These are phyloP conservation scores for Hylaea fasciaria DNA, from an alignment of 2,888 invertebrate species.

Conservation along the genomic window DNA sequence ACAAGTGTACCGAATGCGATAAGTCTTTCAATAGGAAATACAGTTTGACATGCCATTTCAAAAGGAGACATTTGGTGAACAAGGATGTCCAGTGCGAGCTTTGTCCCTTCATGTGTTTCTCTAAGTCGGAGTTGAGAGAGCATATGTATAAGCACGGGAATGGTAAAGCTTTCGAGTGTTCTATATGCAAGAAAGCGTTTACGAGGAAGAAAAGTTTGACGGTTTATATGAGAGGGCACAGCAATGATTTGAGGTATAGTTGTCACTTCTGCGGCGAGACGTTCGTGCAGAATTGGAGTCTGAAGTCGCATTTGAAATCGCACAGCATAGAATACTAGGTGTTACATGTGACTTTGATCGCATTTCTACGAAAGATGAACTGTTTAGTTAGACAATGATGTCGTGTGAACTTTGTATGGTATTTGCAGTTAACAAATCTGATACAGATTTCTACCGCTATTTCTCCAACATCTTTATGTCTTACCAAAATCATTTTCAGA, in stretches of 20 bases:
- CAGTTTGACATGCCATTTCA: slow-evolving; percentile 67
- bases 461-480: no score
- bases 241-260: slow-evolving; percentile 50
- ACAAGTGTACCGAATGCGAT: slow-evolving; percentile 71
- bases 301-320: slow-evolving; percentile 50
- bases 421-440: no score
- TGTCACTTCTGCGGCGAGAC: slow-evolving; percentile 52
- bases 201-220: slow-evolving; percentile 49
- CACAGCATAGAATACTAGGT: slow-evolving; percentile 12
- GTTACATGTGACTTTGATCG: no score
- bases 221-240: slow-evolving; percentile 56
- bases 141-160: slow-evolving; percentile 46
- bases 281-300: slow-evolving; percentile 58
- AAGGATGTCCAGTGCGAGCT: slow-evolving; percentile 52
- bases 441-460: no score
- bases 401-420: no score
- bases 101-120: slow-evolving; percentile 65
- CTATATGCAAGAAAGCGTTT: slow-evolving; percentile 63
- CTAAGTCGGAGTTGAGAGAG: slow-evolving; percentile 64
- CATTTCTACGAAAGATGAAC: no score
- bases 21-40: slow-evolving; percentile 60
- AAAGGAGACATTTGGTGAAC: slow-evolving; percentile 68
- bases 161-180: slow-evolving; percentile 67
- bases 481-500: no score
- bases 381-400: no score